Percentiles rank a stretch among this genome's conserved stretches.
Conservation (phyloP, 2,888 invertebrate genomes). For the Theretra japonica region DNA sequence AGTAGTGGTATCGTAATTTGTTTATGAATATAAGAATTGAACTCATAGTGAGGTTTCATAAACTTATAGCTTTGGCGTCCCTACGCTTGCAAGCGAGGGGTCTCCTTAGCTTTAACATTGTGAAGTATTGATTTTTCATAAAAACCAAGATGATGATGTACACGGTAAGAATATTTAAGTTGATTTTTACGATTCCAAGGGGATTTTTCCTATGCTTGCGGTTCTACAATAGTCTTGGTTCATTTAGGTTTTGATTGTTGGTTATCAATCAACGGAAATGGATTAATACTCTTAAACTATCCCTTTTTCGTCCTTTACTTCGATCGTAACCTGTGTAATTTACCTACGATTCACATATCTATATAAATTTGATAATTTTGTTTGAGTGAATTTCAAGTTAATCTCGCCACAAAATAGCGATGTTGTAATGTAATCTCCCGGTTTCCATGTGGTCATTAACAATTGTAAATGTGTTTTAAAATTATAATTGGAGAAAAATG, state of each 20-base stretch:
- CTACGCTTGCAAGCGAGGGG: constrained; percentile 45
- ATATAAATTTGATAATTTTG: background rate
- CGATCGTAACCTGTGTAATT: no score
- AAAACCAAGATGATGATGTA: constrained; percentile 76
- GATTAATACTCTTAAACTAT: no score
- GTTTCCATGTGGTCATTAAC: background rate
- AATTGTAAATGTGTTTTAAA: background rate
- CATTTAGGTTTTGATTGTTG: no score
- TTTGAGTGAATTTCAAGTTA: background rate
- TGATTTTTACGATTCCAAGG: no score
- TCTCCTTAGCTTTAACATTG: constrained; percentile 35
- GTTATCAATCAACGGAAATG: no score
- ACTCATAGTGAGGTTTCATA: constrained; percentile 1
- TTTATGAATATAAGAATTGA: background rate
- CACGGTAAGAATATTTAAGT: constrained; percentile 63
- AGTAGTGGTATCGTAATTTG: constrained; percentile 14
- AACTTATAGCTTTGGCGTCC: constrained; percentile 49
- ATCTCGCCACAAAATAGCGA: background rate
- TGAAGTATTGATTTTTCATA: constrained; percentile 61
- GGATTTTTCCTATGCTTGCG: no score
- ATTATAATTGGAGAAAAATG: background rate
- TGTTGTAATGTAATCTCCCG: background rate
- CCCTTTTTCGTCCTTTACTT: no score
- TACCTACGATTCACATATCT: no score
- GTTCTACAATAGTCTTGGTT: no score